phyloP scores from a whole-genome alignment of 1,140 invertebrate species.

The Drosophila melanogaster region Release_6_plus_ISO1_MT NT_033777.3:8223001-8223500 shows the following conservation, averaged over 20 bases:
- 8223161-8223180: constrained; percentile 75
- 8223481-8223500: constrained; percentile 68
- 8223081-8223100: background rate
- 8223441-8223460: constrained; percentile 57
- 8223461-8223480: constrained; percentile 48
- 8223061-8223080: constrained; percentile 7
- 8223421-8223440: constrained; percentile 65
- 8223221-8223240: constrained; percentile 56
- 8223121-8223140: constrained; percentile 41
- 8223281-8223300: constrained; percentile 3
- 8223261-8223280: background rate
- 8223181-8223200: constrained; percentile 84
- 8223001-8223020: constrained; percentile 84
- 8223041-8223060: constrained; percentile 76
- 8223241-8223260: constrained; percentile 35
- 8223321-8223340: background rate
- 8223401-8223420: constrained; percentile 76
- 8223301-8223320: constrained; percentile 1
- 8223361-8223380: constrained; percentile 25
- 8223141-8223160: constrained; percentile 19
- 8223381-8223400: constrained; percentile 28
- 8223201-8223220: constrained; percentile 72
- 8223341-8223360: constrained; percentile 23
- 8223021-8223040: constrained; percentile 84
- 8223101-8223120: constrained; percentile 21